phyloP scores from a whole-genome alignment of 1,140 invertebrate species.

The Eupristina koningsbergeri region DNA sequence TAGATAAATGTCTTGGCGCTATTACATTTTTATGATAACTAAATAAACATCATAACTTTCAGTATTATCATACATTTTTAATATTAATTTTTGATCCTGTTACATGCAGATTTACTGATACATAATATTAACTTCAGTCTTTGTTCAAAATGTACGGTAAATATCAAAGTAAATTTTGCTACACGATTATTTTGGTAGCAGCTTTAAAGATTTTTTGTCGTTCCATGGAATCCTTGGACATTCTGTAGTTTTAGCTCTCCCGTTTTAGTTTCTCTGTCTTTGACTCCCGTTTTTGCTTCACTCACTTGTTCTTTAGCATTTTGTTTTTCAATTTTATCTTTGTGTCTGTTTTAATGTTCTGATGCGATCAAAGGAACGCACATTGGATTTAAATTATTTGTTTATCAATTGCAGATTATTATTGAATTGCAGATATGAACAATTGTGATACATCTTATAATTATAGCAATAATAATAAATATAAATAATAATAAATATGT shows the following conservation, averaged over 20 bases:
- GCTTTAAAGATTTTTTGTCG: slow-evolving; percentile 27
- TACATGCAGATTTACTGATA: background rate
- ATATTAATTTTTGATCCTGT: background rate
- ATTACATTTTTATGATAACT: too few relatives aligned
- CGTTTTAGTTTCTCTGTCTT: slow-evolving; percentile 36
- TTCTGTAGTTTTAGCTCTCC: slow-evolving; percentile 10
- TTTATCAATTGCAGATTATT: slow-evolving; percentile 3
- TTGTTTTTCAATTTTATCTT: slow-evolving; percentile 33
- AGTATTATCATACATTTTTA: background rate
- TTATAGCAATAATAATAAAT: background rate
- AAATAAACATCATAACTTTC: too few relatives aligned
- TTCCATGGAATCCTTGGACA: slow-evolving; percentile 42
- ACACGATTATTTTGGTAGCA: slow-evolving; percentile 29
- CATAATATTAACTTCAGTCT: background rate
- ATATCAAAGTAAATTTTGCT: slow-evolving; percentile 3
- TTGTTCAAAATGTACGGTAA: background rate
- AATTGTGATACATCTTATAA: background rate
- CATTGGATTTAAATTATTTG: background rate
- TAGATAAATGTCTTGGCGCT: too few relatives aligned
- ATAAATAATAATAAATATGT: too few relatives aligned
- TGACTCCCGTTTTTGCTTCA: background rate
- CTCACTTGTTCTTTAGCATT: background rate
- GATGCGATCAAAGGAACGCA: background rate
- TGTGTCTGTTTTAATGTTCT: slow-evolving; percentile 6
- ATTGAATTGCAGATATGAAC: background rate